These are phyloP conservation scores for Dasypolia templi DNA, from an alignment of 2,888 invertebrate genomes.

Conservation along the genomic window DNA sequence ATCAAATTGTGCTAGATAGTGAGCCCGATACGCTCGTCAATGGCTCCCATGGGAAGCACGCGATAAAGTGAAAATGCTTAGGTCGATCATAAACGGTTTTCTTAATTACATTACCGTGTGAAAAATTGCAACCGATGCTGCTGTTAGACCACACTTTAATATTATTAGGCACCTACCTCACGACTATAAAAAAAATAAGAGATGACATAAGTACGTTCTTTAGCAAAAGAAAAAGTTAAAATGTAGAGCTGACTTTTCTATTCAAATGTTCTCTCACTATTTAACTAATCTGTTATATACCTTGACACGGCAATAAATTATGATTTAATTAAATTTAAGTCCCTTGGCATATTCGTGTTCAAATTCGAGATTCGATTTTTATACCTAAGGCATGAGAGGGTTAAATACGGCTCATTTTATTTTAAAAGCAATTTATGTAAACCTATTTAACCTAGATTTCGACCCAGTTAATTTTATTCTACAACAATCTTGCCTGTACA, in stretches of 20 bases:
- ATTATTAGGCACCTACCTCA: background rate
- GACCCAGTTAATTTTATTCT: constrained; percentile 20
- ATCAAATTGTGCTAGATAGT: constrained; percentile 24
- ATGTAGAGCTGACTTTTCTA: background rate
- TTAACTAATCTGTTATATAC: background rate
- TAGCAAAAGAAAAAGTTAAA: too few relatives aligned
- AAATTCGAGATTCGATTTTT: background rate
- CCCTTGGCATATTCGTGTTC: background rate
- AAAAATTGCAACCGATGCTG: background rate
- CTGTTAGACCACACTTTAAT: background rate
- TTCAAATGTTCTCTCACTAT: background rate
- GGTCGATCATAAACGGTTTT: constrained; percentile 3
- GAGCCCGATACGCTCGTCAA: constrained; percentile 23
- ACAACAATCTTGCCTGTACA: background rate
- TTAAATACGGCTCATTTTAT: background rate
- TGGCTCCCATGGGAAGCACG: constrained; percentile 22
- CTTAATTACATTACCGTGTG: background rate
- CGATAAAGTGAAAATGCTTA: constrained; percentile 23
- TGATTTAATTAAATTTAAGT: background rate
- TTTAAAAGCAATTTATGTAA: background rate
- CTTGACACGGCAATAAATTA: background rate
- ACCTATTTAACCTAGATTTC: constrained; percentile 14
- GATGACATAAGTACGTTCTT: too few relatives aligned
- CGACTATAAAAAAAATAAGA: background rate
- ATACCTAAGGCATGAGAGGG: background rate